Evolutionary conservation across 1,140 invertebrate genomes (phyloP).

Genomic region (Drosophila orosa): DNA sequence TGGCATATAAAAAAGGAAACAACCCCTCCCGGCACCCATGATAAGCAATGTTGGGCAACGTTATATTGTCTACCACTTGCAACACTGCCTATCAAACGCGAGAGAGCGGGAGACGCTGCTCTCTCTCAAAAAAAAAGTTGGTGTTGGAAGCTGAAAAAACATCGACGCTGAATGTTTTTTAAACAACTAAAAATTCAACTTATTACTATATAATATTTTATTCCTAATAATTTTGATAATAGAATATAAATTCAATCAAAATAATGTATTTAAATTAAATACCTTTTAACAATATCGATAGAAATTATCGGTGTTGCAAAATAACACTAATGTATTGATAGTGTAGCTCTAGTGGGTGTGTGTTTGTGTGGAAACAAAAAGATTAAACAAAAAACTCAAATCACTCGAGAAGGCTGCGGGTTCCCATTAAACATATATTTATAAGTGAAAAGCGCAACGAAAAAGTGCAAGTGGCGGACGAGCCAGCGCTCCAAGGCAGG

Average conservation of each 20-base stretch:
- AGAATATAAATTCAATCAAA: too few relatives aligned
- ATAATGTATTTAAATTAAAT: too few relatives aligned
- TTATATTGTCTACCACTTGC: not conserved
- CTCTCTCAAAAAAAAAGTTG: too few relatives aligned
- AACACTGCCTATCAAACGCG: conserved; percentile 48
- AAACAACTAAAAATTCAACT: too few relatives aligned
- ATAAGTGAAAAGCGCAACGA: conserved; percentile 42
- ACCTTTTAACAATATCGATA: conserved; percentile 6
- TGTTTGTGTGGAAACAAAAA: conserved; percentile 68
- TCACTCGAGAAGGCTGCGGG: conserved; percentile 48
- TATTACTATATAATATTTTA: too few relatives aligned
- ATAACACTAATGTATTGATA: too few relatives aligned
- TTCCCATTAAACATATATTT: conserved; percentile 47
- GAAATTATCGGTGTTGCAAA: too few relatives aligned
- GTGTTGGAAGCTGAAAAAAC: too few relatives aligned
- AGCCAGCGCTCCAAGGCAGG: conserved; percentile 38
- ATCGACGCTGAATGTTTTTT: too few relatives aligned
- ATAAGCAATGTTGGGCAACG: conserved; percentile 31
- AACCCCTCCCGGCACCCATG: not conserved
- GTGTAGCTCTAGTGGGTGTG: conserved; percentile 41
- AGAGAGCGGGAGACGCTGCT: conserved; percentile 31
- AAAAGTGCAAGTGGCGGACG: conserved; percentile 40
- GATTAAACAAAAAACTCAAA: conserved; percentile 31
- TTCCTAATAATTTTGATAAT: too few relatives aligned
- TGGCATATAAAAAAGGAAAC: not conserved